Percentiles rank a stretch among this genome's conserved stretches.
Conservation (phyloP, 2,113 vertebrate species). For the Cygnus buccinator region DNA sequence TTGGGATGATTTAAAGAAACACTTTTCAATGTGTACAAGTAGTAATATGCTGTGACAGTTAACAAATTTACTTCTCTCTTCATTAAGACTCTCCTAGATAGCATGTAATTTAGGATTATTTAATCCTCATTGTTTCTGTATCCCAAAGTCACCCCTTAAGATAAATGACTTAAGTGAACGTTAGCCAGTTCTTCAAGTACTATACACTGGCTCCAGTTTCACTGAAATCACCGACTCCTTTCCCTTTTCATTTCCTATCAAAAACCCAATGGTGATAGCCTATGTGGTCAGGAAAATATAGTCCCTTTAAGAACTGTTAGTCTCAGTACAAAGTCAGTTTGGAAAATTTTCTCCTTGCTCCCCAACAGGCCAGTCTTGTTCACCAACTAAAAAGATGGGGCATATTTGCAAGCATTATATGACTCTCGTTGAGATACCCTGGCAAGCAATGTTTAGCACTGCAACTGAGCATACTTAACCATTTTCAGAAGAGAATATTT, state of each 20-base stretch:
- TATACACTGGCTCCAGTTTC: neutral
- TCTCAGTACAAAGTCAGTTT: neutral
- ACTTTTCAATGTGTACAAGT: neutral
- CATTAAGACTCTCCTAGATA: neutral
- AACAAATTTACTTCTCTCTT: neutral
- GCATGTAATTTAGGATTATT: neutral
- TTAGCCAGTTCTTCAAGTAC: neutral
- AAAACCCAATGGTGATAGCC: rapidly evolving
- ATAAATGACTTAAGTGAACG: neutral
- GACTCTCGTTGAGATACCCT: rapidly evolving
- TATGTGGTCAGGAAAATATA: neutral
- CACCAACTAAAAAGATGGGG: neutral
- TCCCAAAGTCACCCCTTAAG: neutral
- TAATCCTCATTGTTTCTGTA: neutral
- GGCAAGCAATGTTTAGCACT: neutral
- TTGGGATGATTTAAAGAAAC: neutral
- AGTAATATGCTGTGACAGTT: neutral
- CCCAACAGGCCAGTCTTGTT: neutral
- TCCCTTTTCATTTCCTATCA: neutral
- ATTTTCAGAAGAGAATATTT: neutral
- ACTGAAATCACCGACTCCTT: neutral
- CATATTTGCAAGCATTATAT: neutral
- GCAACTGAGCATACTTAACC: neutral
- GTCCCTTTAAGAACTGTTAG: neutral
- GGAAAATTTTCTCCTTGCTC: neutral